Conservation (phyloP, 2,888 invertebrate genomes). For the Glaucopsyche alexis region DNA sequence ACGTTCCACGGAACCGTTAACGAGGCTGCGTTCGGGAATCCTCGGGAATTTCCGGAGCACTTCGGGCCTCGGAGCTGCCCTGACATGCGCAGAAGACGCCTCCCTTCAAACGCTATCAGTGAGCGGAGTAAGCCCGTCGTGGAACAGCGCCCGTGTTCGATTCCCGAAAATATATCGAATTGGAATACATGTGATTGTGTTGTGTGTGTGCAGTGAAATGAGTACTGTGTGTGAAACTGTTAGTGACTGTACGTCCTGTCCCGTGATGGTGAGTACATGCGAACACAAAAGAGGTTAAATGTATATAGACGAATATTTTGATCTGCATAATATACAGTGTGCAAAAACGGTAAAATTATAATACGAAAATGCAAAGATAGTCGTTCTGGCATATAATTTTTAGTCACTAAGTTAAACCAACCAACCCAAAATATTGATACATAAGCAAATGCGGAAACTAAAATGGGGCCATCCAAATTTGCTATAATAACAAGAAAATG, state of each 20-base stretch:
- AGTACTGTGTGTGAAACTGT: slow-evolving; percentile 49
- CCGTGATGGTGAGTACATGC: slow-evolving; percentile 54
- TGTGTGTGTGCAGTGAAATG: slow-evolving; percentile 48
- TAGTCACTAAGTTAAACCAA: too few relatives aligned
- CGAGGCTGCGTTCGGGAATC: slow-evolving; percentile 58
- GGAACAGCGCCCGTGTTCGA: slow-evolving; percentile 54
- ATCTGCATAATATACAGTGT: neutral
- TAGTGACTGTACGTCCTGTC: slow-evolving; percentile 18
- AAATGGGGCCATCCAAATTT: neutral
- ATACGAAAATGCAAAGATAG: neutral
- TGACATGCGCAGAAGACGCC: slow-evolving; percentile 66
- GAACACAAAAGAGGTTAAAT: slow-evolving; percentile 13
- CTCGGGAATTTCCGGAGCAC: slow-evolving; percentile 45
- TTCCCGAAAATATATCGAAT: slow-evolving; percentile 37
- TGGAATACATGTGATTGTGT: slow-evolving; percentile 40
- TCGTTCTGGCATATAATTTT: neutral
- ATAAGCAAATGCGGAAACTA: neutral
- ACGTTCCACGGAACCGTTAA: slow-evolving; percentile 62
- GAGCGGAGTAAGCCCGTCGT: slow-evolving; percentile 62
- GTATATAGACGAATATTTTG: neutral
- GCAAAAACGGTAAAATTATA: neutral
- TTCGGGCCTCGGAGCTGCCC: slow-evolving; percentile 60
- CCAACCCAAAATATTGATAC: neutral
- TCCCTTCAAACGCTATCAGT: slow-evolving; percentile 64
- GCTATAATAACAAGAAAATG: neutral